Conservation (phyloP, 2,888 invertebrate genomes). For the Eristalinus aeneus region DNA sequence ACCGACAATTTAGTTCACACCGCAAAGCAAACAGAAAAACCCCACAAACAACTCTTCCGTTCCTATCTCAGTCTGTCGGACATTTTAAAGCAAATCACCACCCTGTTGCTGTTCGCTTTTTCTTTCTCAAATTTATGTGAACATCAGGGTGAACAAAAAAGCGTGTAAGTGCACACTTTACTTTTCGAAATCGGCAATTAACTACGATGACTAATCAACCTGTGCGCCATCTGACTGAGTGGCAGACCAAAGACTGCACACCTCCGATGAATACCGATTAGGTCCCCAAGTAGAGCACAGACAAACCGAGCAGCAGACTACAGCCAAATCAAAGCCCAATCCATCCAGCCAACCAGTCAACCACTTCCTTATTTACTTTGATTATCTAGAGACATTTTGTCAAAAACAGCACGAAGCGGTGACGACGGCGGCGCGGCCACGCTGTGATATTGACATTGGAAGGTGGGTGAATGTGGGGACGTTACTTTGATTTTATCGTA, state of each 20-base stretch:
- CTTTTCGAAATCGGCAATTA: conserved; percentile 36
- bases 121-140: conserved; percentile 10
- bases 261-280: conserved; percentile 48
- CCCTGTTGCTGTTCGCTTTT: neutral
- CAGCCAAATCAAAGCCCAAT: conserved; percentile 4
- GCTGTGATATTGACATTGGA: conserved; percentile 68
- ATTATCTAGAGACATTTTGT: conserved; percentile 62
- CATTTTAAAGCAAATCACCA: neutral
- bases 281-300: conserved; percentile 40
- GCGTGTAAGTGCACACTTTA: neutral
- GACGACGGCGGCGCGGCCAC: neutral
- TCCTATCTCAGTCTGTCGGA: neutral
- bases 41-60: neutral
- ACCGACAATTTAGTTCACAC: neutral
- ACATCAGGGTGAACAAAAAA: conserved; percentile 2
- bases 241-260: neutral
- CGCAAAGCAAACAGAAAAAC: neutral
- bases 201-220: conserved; percentile 37
- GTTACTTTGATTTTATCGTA: conserved; percentile 52
- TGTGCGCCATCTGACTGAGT: neutral
- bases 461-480: conserved; percentile 50
- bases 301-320: conserved; percentile 21
- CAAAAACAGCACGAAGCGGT: conserved; percentile 48
- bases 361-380: conserved; percentile 65
- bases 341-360: conserved; percentile 34